Conservation (phyloP, 2,797 vertebrate species). For the Carduelis carduelis region DNA sequence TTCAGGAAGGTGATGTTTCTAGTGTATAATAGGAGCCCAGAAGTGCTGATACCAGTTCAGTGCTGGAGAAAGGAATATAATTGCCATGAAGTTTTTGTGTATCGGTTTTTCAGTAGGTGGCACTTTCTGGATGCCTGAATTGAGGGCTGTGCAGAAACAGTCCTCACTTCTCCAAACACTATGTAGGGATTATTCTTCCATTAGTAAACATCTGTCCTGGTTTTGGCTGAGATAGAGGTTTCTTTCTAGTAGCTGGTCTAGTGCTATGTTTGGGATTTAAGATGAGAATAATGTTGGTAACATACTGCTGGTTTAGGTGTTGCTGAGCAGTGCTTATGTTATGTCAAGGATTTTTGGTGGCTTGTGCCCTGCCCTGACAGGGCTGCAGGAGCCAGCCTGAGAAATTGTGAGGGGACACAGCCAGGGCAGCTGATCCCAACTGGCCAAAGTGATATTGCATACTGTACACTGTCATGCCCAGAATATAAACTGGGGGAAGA, state of each 20-base stretch:
- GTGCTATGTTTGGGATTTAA: background rate
- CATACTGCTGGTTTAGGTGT: background rate
- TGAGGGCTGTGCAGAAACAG: background rate
- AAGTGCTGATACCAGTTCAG: background rate
- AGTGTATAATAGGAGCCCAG: background rate
- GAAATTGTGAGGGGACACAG: background rate
- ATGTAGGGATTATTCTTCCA: background rate
- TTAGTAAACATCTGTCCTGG: background rate
- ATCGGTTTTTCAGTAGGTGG: background rate
- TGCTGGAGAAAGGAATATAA: background rate
- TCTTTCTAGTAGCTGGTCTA: background rate
- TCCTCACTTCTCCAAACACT: background rate
- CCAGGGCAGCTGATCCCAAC: background rate
- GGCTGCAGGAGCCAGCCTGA: background rate
- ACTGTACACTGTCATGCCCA: background rate
- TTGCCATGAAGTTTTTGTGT: background rate
- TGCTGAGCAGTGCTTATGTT: background rate
- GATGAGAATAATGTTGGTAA: background rate
- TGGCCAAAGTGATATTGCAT: background rate
- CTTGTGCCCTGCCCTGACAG: background rate
- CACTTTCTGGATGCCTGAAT: background rate
- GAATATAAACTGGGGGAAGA: background rate
- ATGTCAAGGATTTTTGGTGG: background rate
- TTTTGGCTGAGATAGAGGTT: background rate
- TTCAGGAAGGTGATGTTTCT: background rate